A percentile compares a stretch with the other conserved stretches of the same genome.
phyloP scores from a whole-genome alignment of 2,797 vertebrate genomes.

The Microhierax caerulescens region DNA sequence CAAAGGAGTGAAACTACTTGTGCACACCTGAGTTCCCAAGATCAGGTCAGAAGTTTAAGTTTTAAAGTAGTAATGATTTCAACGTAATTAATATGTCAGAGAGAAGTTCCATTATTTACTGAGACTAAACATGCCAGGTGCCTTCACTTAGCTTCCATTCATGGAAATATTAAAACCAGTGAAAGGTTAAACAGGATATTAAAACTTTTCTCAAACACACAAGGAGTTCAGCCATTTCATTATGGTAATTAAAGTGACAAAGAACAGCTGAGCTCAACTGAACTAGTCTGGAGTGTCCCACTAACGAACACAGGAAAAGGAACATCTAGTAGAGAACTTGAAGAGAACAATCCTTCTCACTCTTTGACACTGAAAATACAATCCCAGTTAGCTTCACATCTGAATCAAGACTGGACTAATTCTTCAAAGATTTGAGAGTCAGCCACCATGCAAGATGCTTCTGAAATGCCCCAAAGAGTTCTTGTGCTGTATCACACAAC shows the following conservation, averaged over 20 bases:
- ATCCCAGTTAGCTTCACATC: neutral
- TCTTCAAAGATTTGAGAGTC: neutral
- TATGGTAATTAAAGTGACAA: conserved; percentile 38
- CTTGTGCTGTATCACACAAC: neutral
- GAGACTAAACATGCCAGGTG: neutral
- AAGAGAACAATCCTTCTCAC: neutral
- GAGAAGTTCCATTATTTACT: neutral
- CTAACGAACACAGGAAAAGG: neutral
- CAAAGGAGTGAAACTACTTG: neutral
- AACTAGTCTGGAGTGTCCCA: neutral
- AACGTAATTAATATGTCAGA: neutral
- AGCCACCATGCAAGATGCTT: neutral
- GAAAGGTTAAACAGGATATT: conserved; percentile 51
- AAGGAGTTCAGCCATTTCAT: neutral
- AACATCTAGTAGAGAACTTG: neutral
- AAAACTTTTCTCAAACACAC: conserved; percentile 44
- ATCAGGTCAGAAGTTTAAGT: neutral
- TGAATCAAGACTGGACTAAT: neutral
- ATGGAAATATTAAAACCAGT: neutral
- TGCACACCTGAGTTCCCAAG: neutral
- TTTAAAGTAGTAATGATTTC: neutral
- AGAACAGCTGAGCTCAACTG: neutral
- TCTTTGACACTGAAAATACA: neutral
- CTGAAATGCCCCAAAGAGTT: neutral
- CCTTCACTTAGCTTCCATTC: neutral